A percentile compares a stretch with the other conserved stretches of the same genome.
phyloP scores from a whole-genome alignment of 64 coral and sea anemone species.

The Montipora cactus region DNA sequence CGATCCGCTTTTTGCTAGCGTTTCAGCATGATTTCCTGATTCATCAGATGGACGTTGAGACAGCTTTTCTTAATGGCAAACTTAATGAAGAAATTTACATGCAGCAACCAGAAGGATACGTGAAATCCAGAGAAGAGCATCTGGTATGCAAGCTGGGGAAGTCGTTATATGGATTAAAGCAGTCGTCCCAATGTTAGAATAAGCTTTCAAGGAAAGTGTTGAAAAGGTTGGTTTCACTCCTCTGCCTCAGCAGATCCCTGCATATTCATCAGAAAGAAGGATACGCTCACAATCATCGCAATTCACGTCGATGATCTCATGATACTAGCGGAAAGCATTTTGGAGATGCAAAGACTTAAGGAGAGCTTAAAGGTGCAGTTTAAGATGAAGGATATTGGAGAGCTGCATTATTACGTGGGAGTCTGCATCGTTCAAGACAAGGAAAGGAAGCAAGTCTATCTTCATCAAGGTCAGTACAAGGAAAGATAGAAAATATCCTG shows the following conservation, averaged over 20 bases:
- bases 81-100: conserved; percentile 58
- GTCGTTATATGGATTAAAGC: conserved; percentile 44
- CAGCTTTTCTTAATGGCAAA: conserved; percentile 18
- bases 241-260: too few relatives aligned
- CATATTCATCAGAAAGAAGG: too few relatives aligned
- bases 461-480: too few relatives aligned
- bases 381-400: conserved; percentile 37
- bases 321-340: conserved; percentile 45
- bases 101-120: conserved; percentile 35
- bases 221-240: too few relatives aligned
- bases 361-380: conserved; percentile 20
- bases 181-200: not conserved
- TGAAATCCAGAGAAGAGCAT: conserved; percentile 26
- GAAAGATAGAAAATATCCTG: too few relatives aligned
- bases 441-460: too few relatives aligned
- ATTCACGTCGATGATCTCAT: conserved; percentile 67
- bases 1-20: conserved; percentile 34
- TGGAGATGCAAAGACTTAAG: conserved; percentile 39
- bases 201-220: too few relatives aligned
- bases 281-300: not conserved
- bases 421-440: too few relatives aligned
- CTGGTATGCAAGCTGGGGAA: conserved; percentile 9
- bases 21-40: conserved; percentile 44
- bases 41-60: conserved; percentile 55
- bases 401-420: too few relatives aligned